A percentile compares a stretch with the other conserved stretches of the same genome.
phyloP scores from a whole-genome alignment of 2,888 invertebrate species.

The Phaedon cochleariae region DNA sequence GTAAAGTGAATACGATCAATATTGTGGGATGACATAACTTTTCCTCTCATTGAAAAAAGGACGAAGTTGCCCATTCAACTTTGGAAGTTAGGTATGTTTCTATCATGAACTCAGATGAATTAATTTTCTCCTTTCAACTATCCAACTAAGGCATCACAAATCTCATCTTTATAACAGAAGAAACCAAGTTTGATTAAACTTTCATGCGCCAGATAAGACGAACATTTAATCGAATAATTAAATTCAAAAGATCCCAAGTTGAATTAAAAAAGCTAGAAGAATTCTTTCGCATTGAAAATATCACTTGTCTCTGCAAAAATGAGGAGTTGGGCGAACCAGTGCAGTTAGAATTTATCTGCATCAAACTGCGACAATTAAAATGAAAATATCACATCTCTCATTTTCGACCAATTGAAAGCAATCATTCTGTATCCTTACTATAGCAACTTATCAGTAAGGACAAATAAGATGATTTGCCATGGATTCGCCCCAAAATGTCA shows the following conservation, averaged over 20 bases:
- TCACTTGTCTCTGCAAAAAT: slow-evolving; percentile 26
- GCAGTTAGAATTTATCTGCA: slow-evolving; percentile 49
- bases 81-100: too few relatives aligned
- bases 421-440: too few relatives aligned
- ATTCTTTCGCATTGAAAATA: slow-evolving; percentile 33
- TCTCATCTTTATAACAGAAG: neutral
- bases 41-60: too few relatives aligned
- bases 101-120: too few relatives aligned
- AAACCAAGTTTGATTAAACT: slow-evolving; percentile 23
- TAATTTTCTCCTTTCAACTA: neutral
- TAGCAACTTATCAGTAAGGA: too few relatives aligned
- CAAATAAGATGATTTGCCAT: too few relatives aligned
- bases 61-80: too few relatives aligned
- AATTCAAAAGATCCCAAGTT: slow-evolving; percentile 22
- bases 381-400: slow-evolving; percentile 40
- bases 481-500: too few relatives aligned
- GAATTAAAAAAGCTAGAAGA: slow-evolving; percentile 20
- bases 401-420: too few relatives aligned
- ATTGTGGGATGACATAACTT: too few relatives aligned
- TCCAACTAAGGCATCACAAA: neutral
- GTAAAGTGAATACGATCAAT: too few relatives aligned
- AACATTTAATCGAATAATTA: slow-evolving; percentile 27
- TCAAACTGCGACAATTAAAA: slow-evolving; percentile 51
- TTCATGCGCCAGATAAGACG: slow-evolving; percentile 25
- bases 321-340: slow-evolving; percentile 40